Evolutionary conservation across 2,797 vertebrate genomes (phyloP).

Genomic region (Otolemur crassicaudatus): DNA sequence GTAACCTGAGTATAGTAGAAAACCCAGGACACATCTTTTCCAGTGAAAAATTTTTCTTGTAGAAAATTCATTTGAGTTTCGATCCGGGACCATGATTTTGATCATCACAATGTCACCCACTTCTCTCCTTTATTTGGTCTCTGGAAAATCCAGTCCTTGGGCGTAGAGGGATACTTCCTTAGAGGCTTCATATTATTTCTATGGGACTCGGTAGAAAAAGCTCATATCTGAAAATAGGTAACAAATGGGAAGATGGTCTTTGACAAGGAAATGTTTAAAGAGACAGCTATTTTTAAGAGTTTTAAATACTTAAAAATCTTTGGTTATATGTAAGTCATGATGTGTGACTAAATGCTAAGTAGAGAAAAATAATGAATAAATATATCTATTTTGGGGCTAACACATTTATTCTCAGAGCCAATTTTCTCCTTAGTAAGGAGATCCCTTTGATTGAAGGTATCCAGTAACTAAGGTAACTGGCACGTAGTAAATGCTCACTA

Average conservation of each 20-base stretch:
- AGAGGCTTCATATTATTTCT: constrained; percentile 48
- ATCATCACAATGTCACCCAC: background rate
- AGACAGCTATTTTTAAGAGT: background rate
- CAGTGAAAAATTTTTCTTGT: constrained; percentile 64
- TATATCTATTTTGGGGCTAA: background rate
- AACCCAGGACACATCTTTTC: constrained; percentile 19
- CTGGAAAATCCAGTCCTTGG: constrained; percentile 56
- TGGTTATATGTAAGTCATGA: background rate
- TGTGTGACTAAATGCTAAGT: background rate
- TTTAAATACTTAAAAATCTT: constrained; percentile 23
- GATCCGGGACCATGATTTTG: constrained; percentile 46
- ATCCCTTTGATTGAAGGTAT: background rate
- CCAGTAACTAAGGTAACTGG: background rate
- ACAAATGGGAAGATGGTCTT: background rate
- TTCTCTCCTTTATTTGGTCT: constrained; percentile 47
- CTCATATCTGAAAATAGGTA: background rate
- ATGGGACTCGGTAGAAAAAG: constrained; percentile 16
- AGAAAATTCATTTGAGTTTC: constrained; percentile 70
- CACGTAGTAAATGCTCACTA: background rate
- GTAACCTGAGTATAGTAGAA: constrained; percentile 1
- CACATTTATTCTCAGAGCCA: constrained; percentile 6
- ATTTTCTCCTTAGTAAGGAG: background rate
- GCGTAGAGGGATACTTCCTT: background rate
- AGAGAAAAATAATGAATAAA: constrained; percentile 6
- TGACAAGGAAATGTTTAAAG: constrained; percentile 14